phyloP scores from a whole-genome alignment of 2,113 vertebrate genomes.

The Calidris pugnax region DNA sequence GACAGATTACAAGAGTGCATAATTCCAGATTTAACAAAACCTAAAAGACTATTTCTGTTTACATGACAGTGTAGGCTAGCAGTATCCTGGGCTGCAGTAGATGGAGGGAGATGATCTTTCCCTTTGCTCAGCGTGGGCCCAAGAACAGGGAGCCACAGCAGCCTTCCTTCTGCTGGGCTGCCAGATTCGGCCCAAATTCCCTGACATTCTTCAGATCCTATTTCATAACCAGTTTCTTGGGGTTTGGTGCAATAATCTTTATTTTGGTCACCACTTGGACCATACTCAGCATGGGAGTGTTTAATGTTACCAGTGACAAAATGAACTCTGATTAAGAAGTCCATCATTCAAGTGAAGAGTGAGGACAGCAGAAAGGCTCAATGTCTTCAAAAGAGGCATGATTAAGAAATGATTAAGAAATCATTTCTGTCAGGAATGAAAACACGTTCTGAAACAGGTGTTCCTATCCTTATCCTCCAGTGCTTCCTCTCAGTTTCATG shows the following conservation, averaged over 20 bases:
- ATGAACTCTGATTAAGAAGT: not conserved
- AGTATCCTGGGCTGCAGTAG: not conserved
- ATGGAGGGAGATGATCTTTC: not conserved
- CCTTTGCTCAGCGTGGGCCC: not conserved
- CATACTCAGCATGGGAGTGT: not conserved
- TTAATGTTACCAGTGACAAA: not conserved
- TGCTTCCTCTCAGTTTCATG: not conserved
- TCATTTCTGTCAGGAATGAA: not conserved
- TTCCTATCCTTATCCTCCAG: not conserved
- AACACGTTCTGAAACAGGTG: not conserved
- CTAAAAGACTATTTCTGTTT: not conserved
- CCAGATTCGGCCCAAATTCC: fast-evolving
- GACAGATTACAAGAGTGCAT: not conserved
- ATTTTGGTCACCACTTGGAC: not conserved
- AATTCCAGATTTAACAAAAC: not conserved
- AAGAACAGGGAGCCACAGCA: not conserved
- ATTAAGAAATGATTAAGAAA: not conserved
- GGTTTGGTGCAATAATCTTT: not conserved
- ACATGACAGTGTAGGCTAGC: not conserved
- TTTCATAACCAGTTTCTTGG: not conserved
- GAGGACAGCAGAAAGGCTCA: too few species aligned
- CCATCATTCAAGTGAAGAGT: too few species aligned
- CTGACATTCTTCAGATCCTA: not conserved
- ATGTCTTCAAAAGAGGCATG: too few species aligned
- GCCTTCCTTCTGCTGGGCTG: not conserved